Evolutionary conservation across 2,113 vertebrate species (phyloP), one percentile per base, ranked within the genome.

Genomic region (Epinephelus moara): DNA sequence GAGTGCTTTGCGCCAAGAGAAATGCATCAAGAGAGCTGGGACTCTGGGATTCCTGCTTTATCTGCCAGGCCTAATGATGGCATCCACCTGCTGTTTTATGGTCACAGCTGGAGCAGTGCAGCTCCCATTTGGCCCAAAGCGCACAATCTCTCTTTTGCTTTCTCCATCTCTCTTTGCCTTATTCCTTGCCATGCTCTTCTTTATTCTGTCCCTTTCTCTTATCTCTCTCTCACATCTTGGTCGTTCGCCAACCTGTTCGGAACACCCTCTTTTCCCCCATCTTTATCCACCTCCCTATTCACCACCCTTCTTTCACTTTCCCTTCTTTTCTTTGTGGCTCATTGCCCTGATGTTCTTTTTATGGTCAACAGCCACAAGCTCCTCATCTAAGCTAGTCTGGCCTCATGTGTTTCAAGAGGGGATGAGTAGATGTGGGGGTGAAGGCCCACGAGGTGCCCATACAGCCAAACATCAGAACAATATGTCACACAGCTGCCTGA

Each of bases 271-370:
- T 11, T 62, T 62, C 21, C 42, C 6, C 13, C 40, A 47, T 78
- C 53, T 74, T 82, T 63, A 79, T 70, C 79, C 45, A 60, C 81
- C 74, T 78, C 49, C 49, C 37, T 59, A 45, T 80, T 80, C 75
- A 62, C 49, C 64, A 66, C 50, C 61, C 52, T 64, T 74, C 50
- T 81, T 80, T 62, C 79, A 42, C 66, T 64, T 66, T 68, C 59
- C 70, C 59, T 49, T 50, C 67, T 49, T 73, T 68, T 80, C 80
- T 93, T 70, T 85, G 88, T 96, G 97, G 96, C 97, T 98, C 98
- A 99, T 98, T 99, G 97, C 97, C 96, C 96, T 99, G 97, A 99
- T 99, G 97, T 97, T 97, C 96, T 97, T 98, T 98, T 98, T 97
- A 98, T 97, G 98, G 97, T 97, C 97, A 98, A 97, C 97, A 97